phyloP scores from a whole-genome alignment of 2,797 vertebrate genomes.

The Intellagama lesueurii region DNA sequence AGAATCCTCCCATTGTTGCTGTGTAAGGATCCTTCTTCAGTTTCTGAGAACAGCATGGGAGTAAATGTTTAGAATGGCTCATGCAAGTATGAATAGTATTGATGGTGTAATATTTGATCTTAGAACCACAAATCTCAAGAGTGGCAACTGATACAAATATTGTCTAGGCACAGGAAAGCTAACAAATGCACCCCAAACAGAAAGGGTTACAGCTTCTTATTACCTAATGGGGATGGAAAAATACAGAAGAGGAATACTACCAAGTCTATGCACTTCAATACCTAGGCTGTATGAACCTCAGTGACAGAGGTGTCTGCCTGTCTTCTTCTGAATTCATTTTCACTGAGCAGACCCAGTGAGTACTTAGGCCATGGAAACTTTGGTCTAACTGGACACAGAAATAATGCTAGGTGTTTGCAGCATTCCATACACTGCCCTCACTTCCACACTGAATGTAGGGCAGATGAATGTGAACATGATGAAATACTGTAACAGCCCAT shows the following conservation, averaged over 20 bases:
- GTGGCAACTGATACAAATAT: neutral
- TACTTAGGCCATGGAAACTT: neutral
- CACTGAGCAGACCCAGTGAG: neutral
- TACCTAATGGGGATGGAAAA: neutral
- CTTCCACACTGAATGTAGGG: neutral
- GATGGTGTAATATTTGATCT: neutral
- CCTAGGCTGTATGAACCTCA: neutral
- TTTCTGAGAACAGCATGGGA: constrained; percentile 81
- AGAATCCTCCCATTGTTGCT: constrained; percentile 90
- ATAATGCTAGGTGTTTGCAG: neutral
- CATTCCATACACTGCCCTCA: neutral
- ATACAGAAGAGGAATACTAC: neutral
- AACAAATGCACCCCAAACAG: neutral
- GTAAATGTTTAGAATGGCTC: constrained; percentile 48
- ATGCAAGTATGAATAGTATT: neutral
- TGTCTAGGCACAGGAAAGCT: neutral
- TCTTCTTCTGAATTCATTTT: neutral
- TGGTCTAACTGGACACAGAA: neutral
- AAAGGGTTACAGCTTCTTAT: neutral
- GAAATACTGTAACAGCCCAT: neutral
- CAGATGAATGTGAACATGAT: neutral
- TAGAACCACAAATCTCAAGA: constrained; percentile 40
- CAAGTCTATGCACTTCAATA: neutral
- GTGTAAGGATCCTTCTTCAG: constrained; percentile 90
- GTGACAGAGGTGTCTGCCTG: neutral